Conservation (phyloP, 1,140 invertebrate genomes). For the Agraylea sexmaculata region DNA sequence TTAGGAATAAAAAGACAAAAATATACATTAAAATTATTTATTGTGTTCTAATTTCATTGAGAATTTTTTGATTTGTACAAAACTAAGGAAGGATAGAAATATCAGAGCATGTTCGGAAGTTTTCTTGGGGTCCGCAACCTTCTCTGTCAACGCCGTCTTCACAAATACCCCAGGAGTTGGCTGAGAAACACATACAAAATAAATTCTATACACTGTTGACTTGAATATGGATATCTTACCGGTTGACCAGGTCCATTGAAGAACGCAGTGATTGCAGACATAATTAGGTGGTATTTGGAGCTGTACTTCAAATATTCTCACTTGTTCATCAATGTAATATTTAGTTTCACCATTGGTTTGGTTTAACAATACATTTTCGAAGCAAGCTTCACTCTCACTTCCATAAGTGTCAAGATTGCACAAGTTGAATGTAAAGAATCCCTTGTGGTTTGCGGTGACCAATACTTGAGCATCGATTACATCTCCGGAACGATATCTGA, state of each 20-base stretch:
- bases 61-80: too few species aligned
- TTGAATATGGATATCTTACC: too few species aligned
- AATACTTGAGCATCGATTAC: constrained; percentile 27
- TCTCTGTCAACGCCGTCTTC: constrained; percentile 27
- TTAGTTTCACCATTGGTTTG: constrained; percentile 26
- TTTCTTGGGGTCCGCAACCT: constrained; percentile 50
- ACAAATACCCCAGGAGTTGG: constrained; percentile 47
- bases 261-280: constrained; percentile 44
- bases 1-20: too few species aligned
- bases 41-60: too few species aligned
- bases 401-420: constrained; percentile 29
- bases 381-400: constrained; percentile 41
- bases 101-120: too few species aligned
- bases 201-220: constrained; percentile 11
- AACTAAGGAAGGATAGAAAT: too few species aligned
- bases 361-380: constrained; percentile 29
- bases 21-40: too few species aligned
- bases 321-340: constrained; percentile 14
- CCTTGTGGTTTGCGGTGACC: constrained; percentile 37
- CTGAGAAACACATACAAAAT: too few species aligned
- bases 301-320: constrained; percentile 11
- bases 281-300: constrained; percentile 33
- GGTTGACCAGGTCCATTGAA: constrained; percentile 48
- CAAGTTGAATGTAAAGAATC: constrained; percentile 40
- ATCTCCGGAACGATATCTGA: constrained; percentile 24